Conservation (phyloP, 2,797 vertebrate genomes). For the Hypotaenidia philippensis region DNA sequence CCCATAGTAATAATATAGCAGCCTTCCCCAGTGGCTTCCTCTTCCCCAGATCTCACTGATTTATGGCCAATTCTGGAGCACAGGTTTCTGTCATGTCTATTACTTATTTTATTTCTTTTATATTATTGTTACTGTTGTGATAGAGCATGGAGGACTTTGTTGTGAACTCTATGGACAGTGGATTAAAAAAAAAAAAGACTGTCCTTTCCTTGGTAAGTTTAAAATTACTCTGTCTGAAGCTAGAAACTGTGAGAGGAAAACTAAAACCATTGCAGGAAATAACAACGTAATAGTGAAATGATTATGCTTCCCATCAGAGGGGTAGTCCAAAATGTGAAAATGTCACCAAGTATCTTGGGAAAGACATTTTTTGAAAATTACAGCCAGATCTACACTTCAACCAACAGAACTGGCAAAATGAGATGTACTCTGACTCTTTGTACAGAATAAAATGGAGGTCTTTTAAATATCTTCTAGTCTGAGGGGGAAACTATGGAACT, state of each 20-base stretch:
- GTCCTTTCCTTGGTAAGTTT: neutral
- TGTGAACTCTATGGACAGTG: neutral
- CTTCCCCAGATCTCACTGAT: neutral
- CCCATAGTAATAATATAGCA: slow-evolving; percentile 16
- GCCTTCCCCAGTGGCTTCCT: neutral
- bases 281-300: slow-evolving; percentile 18
- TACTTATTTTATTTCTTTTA: slow-evolving; percentile 26
- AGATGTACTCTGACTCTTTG: neutral
- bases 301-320: slow-evolving; percentile 39
- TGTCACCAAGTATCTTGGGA: neutral
- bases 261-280: slow-evolving; percentile 1
- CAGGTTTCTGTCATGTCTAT: neutral
- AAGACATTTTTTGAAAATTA: slow-evolving; percentile 22
- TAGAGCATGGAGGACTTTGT: neutral
- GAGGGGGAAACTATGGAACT: neutral
- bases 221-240: neutral
- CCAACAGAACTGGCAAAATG: neutral
- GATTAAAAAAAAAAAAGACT: neutral
- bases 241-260: neutral
- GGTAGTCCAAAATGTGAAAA: slow-evolving; percentile 33
- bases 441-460: neutral
- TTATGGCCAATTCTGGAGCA: neutral
- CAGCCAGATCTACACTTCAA: neutral
- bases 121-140: slow-evolving; percentile 10
- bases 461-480: neutral